These are phyloP conservation scores for Macaria notata DNA, from an alignment of 2,888 invertebrate genomes.

Conservation along the genomic window DNA sequence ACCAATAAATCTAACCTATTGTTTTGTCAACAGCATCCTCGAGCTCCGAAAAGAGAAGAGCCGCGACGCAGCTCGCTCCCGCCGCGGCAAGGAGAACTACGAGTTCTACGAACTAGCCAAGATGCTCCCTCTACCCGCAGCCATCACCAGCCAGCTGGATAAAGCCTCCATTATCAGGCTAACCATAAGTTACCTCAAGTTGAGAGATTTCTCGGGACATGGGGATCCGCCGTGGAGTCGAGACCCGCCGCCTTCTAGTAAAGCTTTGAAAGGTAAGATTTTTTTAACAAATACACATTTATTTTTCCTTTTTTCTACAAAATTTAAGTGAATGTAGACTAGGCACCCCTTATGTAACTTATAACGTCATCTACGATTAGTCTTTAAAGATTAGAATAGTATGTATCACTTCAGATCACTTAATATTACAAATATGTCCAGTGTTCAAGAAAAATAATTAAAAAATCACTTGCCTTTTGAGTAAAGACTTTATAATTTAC, in stretches of 20 bases:
- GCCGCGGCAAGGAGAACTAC: constrained; percentile 96
- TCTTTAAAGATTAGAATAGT: too few relatives aligned
- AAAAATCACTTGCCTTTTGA: too few relatives aligned
- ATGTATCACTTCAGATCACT: too few relatives aligned
- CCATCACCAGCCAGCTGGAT: constrained; percentile 96
- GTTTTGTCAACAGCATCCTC: constrained; percentile 89
- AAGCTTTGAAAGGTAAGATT: constrained; percentile 91
- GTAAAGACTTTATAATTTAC: too few relatives aligned
- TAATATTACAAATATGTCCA: too few relatives aligned
- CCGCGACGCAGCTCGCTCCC: constrained; percentile 94
- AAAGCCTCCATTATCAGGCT: constrained; percentile 98
- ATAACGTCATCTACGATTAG: too few relatives aligned
- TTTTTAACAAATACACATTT: too few relatives aligned
- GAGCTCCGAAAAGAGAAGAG: constrained; percentile 97
- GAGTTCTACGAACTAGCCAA: constrained; percentile 98
- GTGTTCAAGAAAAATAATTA: too few relatives aligned
- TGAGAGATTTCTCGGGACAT: constrained; percentile 96
- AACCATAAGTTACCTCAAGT: constrained; percentile 97
- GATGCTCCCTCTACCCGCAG: constrained; percentile 95
- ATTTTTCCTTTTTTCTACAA: too few relatives aligned
- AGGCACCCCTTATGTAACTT: too few relatives aligned
- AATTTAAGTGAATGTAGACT: too few relatives aligned
- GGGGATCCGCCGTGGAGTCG: constrained; percentile 98
- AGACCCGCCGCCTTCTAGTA: constrained; percentile 89
- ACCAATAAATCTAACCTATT: too few relatives aligned